phyloP scores from a whole-genome alignment of 2,888 invertebrate genomes.

The Conus canariensis region DNA sequence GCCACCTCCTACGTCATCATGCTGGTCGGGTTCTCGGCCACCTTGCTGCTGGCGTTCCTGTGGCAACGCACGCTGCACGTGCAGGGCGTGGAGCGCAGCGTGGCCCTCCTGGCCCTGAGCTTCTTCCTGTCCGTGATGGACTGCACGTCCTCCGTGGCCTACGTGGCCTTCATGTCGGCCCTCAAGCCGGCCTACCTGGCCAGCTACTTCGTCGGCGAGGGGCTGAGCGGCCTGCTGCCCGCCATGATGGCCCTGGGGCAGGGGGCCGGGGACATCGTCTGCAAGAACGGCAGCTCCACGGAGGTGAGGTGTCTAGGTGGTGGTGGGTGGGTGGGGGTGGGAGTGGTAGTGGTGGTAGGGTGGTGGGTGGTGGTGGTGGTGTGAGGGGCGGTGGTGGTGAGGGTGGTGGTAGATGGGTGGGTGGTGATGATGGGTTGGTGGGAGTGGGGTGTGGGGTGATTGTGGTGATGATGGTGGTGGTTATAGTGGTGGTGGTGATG shows the following conservation, averaged over 20 bases:
- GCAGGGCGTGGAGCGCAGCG: constrained; percentile 72
- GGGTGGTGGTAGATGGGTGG: constrained; percentile 56
- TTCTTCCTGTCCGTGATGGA: constrained; percentile 86
- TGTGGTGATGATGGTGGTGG: background rate
- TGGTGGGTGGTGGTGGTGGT: background rate
- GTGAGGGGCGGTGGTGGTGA: constrained; percentile 56
- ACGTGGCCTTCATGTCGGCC: constrained; percentile 83
- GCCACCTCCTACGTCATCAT: constrained; percentile 79
- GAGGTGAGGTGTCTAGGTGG: constrained; percentile 34
- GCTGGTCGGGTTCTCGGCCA: constrained; percentile 76
- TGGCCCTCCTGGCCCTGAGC: constrained; percentile 73
- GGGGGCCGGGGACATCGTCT: constrained; percentile 83
- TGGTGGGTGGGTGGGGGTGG: background rate
- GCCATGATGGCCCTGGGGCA: constrained; percentile 88
- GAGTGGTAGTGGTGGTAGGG: background rate
- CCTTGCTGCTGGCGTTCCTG: constrained; percentile 78
- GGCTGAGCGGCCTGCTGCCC: constrained; percentile 85
- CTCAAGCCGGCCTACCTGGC: constrained; percentile 86
- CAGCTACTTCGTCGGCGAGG: constrained; percentile 83
- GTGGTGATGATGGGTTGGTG: background rate
- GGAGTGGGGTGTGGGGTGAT: background rate
- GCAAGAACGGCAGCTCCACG: constrained; percentile 44
- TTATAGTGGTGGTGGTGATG: background rate
- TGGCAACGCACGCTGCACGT: constrained; percentile 82
- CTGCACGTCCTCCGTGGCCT: constrained; percentile 81